Evolutionary conservation across 2,888 invertebrate species (phyloP).

Genomic region (Temnothorax ravouxi): DNA sequence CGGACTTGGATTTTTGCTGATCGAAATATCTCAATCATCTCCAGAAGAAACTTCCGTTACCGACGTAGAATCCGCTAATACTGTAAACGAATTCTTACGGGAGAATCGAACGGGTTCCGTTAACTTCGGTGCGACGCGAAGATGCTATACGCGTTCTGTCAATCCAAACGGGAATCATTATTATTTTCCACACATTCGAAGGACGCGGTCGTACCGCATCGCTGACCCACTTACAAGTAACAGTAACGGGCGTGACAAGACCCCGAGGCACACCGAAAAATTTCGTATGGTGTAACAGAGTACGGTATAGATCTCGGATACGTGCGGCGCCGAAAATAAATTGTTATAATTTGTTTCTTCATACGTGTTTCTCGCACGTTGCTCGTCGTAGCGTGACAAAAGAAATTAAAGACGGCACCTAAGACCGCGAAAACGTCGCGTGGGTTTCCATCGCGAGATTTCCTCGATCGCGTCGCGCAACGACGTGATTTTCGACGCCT

Average conservation of each 20-base stretch:
- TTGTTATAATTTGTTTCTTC: background rate
- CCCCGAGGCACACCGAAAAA: slow-evolving; percentile 53
- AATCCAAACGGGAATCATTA: slow-evolving; percentile 20
- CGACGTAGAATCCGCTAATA: slow-evolving; percentile 30
- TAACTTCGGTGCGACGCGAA: background rate
- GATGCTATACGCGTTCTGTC: background rate
- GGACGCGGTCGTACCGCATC: slow-evolving; percentile 30
- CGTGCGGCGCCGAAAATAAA: background rate
- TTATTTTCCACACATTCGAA: slow-evolving; percentile 46
- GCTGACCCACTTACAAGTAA: slow-evolving; percentile 69
- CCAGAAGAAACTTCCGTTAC: slow-evolving; percentile 34
- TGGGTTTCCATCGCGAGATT: background rate
- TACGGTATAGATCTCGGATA: background rate
- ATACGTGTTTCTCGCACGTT: background rate
- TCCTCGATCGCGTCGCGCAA: background rate
- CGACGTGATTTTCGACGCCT: slow-evolving; percentile 34
- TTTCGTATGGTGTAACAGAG: slow-evolving; percentile 47
- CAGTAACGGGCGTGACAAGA: slow-evolving; percentile 57
- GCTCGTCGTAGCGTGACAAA: background rate
- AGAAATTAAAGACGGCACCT: background rate
- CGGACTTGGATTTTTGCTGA: background rate
- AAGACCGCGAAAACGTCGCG: slow-evolving; percentile 4
- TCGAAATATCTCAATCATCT: background rate
- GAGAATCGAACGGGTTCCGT: slow-evolving; percentile 26
- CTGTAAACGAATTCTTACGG: slow-evolving; percentile 26